A percentile compares a stretch with the other conserved stretches of the same genome.
These are phyloP conservation scores for Rhabdomys pumilio DNA, from an alignment of 2,797 vertebrate species.

Conservation along the genomic window DNA sequence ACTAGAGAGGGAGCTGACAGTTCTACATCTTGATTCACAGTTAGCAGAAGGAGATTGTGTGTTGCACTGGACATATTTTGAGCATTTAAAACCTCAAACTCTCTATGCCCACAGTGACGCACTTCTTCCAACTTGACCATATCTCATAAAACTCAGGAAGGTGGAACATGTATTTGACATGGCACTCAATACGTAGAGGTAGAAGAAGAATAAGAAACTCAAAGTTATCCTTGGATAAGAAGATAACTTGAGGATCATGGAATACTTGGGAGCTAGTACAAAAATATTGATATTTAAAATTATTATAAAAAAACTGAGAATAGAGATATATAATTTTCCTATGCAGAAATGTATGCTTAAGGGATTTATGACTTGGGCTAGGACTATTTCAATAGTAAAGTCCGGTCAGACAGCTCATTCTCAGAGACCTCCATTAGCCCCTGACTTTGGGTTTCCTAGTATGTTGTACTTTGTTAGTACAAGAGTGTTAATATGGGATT, in stretches of 20 bases:
- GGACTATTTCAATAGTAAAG: background rate
- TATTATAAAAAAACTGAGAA: slow-evolving; percentile 28
- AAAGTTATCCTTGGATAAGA: background rate
- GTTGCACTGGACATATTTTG: background rate
- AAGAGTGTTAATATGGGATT: background rate
- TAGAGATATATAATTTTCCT: background rate
- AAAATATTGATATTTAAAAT: background rate
- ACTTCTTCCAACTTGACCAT: background rate
- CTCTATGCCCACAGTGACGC: background rate
- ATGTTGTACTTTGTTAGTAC: background rate
- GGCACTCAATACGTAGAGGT: too few species aligned
- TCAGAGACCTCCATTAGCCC: background rate
- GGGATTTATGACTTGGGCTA: slow-evolving; percentile 3
- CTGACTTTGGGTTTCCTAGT: slow-evolving; percentile 6
- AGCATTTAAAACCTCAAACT: background rate
- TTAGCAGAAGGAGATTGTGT: background rate
- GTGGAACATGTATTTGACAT: background rate
- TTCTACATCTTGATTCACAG: background rate
- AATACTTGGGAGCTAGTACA: background rate
- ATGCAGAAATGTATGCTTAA: background rate
- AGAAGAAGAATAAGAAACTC: background rate
- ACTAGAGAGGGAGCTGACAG: background rate
- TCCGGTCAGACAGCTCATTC: background rate
- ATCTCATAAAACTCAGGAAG: background rate
- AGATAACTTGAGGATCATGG: too few species aligned